A percentile compares a stretch with the other conserved stretches of the same genome.
Conservation (phyloP, 2,888 invertebrate species). For the Tenodera sinensis region DNA sequence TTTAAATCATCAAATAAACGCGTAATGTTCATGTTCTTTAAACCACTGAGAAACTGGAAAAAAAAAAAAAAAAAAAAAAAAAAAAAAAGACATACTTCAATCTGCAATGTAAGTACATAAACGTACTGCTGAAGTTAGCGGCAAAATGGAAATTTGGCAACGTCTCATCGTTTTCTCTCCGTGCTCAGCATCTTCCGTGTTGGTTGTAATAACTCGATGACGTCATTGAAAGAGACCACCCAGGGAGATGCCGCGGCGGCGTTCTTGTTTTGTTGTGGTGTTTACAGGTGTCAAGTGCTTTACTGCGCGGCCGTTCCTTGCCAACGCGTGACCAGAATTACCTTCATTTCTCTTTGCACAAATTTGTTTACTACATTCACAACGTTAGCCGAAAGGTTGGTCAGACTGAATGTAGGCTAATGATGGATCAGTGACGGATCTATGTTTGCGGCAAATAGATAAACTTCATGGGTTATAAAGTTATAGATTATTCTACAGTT, state of each 20-base stretch:
- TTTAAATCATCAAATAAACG: no score
- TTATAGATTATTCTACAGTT: no score
- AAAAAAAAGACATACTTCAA: no score
- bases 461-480: no score
- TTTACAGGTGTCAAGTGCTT: not conserved
- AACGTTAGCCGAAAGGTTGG: not conserved
- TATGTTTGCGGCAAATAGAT: no score
- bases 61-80: no score
- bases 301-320: not conserved
- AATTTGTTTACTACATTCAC: not conserved
- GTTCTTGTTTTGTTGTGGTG: not conserved
- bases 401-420: no score
- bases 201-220: not conserved
- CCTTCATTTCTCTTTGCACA: not conserved
- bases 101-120: no score
- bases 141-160: not conserved
- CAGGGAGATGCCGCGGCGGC: not conserved
- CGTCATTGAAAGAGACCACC: slow-evolving; percentile 4
- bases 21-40: no score
- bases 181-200: not conserved
- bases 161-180: not conserved
- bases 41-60: no score
- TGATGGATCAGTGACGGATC: no score
- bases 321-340: not conserved
- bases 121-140: no score